Evolutionary conservation across 2,113 vertebrate species (phyloP), one percentile per base, ranked within the genome.

Genomic region (Oncorhynchus clarkii): DNA sequence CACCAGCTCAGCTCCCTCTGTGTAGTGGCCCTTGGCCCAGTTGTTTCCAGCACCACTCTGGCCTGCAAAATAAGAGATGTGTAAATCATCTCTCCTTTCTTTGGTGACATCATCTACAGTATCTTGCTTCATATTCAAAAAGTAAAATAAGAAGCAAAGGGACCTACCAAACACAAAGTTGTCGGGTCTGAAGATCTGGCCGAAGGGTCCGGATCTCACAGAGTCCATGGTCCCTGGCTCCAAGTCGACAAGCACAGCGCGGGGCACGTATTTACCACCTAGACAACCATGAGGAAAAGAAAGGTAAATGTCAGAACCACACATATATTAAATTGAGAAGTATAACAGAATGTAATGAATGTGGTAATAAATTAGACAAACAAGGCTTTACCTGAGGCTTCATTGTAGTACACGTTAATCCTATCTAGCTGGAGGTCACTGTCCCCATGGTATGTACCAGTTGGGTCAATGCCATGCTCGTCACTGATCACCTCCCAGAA

Each of bases 211-310:
- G 13, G 96, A 97, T 64, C 96, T 94, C 86, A 97, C 96, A 1
- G 96, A 97, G 89, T 97, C 96, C 96, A 97, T 97, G 62, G 96
- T 97, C 13, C 96, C 96, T 1, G 96, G 96, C 88, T 97, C 96
- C 82, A 97, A 86, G 86, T 97, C 96, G 27, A 97, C 96, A 82
- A 97, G 89, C 71, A 97, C 95, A 24, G 95, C 95, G 24, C 96
- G 94, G 73, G 96, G 96, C 2, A 97, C 96, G 20, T 97, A 97
- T 85, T 97, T 97, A 6, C 95, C 96, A 90, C 96, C 96, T 97
- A 49, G 39, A 49, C 4, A 54, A 57, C 3, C 7, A 24, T 24
- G 0, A 4, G 27, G 2, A 0, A 0, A n/a, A 57, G 39, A 18
- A 57, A 34, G 5, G n/a, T 4, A 7, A 31, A 0, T 18, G n/a